Conservation (phyloP, 2,113 vertebrate genomes). For the Craseonycteris thonglongyai region DNA sequence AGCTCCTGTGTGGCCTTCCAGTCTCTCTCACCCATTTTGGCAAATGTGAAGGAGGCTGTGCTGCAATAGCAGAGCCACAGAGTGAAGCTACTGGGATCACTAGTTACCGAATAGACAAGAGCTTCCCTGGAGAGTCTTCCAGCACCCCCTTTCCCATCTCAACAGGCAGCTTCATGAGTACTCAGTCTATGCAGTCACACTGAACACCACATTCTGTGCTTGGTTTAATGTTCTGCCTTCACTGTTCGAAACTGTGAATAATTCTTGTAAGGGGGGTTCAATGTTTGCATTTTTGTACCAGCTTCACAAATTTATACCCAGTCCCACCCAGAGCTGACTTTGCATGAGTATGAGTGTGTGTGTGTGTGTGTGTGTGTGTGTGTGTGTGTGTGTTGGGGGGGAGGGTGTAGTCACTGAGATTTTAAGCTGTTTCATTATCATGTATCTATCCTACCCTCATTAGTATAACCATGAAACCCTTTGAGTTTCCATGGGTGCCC, state of each 20-base stretch:
- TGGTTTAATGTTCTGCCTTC: not conserved
- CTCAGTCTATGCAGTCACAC: not conserved
- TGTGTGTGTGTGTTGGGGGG: not conserved
- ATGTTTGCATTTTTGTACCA: not conserved
- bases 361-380: not conserved
- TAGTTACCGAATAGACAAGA: not conserved
- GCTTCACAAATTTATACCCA: not conserved
- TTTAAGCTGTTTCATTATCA: not conserved
- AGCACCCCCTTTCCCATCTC: too few species aligned
- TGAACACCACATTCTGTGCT: not conserved
- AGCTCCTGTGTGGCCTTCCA: rapidly evolving
- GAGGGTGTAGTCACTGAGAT: not conserved
- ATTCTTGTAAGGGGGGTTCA: not conserved
- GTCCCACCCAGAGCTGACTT: not conserved
- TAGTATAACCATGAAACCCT: not conserved
- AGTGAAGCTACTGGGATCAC: not conserved
- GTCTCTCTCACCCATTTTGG: not conserved
- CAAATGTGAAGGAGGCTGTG: not conserved
- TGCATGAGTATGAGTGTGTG: not conserved
- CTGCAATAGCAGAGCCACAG: not conserved
- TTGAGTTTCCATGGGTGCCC: not conserved
- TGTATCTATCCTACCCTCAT: not conserved
- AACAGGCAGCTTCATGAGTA: not conserved
- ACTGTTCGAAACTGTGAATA: not conserved
- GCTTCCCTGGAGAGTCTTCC: not conserved